Percentiles rank a stretch among this genome's conserved stretches.
These are phyloP conservation scores for Asobara japonica DNA, from an alignment of 1,140 invertebrate species.

Conservation along the genomic window DNA sequence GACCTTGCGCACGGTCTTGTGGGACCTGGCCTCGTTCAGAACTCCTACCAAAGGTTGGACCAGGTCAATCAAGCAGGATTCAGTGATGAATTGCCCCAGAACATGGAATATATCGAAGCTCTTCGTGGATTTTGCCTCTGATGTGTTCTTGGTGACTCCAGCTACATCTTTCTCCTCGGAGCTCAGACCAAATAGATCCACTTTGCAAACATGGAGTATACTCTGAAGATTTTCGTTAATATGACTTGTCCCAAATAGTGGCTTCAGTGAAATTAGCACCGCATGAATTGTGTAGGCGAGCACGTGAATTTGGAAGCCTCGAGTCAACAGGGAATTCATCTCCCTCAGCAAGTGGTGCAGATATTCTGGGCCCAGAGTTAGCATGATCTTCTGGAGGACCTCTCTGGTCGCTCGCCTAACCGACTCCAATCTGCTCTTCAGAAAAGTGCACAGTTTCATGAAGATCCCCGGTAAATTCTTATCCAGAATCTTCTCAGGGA, in stretches of 20 bases:
- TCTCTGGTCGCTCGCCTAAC: slow-evolving; percentile 87
- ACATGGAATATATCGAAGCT: slow-evolving; percentile 89
- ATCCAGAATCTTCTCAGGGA: slow-evolving; percentile 81
- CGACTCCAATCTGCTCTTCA: slow-evolving; percentile 89
- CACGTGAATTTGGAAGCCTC: slow-evolving; percentile 95
- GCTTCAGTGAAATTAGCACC: slow-evolving; percentile 78
- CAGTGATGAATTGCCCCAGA: slow-evolving; percentile 80
- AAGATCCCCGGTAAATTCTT: slow-evolving; percentile 85
- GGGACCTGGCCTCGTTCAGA: slow-evolving; percentile 78
- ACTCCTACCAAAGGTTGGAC: slow-evolving; percentile 86
- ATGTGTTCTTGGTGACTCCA: slow-evolving; percentile 81
- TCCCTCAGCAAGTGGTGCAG: slow-evolving; percentile 83
- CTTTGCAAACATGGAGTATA: slow-evolving; percentile 81
- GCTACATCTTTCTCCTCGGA: slow-evolving; percentile 93
- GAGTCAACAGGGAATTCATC: slow-evolving; percentile 81
- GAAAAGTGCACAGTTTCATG: slow-evolving; percentile 87
- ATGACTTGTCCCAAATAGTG: slow-evolving; percentile 74
- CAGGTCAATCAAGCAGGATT: slow-evolving; percentile 79
- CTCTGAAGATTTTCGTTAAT: slow-evolving; percentile 81
- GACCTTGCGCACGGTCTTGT: slow-evolving; percentile 83
- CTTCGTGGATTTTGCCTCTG: slow-evolving; percentile 85
- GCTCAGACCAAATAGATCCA: slow-evolving; percentile 88
- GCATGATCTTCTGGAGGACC: slow-evolving; percentile 89
- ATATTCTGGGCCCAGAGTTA: slow-evolving; percentile 84
- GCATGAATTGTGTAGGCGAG: slow-evolving; percentile 89